Percentiles rank a stretch among this genome's conserved stretches.
These are phyloP conservation scores for Eupithecia tripunctaria DNA, from an alignment of 2,888 invertebrate genomes.

Conservation along the genomic window DNA sequence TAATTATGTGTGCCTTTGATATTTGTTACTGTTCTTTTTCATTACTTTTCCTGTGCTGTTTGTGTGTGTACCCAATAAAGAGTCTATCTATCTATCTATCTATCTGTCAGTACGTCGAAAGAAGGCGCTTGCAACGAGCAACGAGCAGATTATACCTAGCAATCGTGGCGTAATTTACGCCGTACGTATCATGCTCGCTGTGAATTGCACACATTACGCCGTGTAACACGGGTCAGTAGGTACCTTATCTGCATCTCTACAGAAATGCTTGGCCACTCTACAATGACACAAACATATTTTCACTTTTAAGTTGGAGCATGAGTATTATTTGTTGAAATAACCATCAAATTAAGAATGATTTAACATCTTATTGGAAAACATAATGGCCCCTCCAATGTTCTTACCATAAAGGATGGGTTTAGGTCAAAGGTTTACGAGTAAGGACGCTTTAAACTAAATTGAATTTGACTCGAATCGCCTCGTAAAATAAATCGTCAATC, in stretches of 20 bases:
- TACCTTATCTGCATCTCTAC: background rate
- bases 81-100: no score
- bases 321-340: conserved; percentile 19
- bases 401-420: conserved; percentile 57
- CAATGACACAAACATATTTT: background rate
- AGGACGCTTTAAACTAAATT: conserved; percentile 75
- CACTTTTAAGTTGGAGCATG: background rate
- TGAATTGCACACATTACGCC: no score
- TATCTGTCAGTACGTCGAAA: no score
- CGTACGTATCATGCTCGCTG: no score
- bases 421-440: conserved; percentile 77
- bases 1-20: no score
- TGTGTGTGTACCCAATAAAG: no score
- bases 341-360: conserved; percentile 31
- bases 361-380: conserved; percentile 46
- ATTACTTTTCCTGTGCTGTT: no score
- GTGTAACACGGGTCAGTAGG: no score
- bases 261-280: background rate
- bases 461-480: conserved; percentile 74
- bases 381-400: conserved; percentile 54
- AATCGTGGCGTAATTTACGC: no score
- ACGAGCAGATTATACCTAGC: no score
- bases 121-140: no score
- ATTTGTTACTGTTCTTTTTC: no score
- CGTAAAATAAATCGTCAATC: conserved; percentile 73